These are phyloP conservation scores for Drosophila kikkawai DNA, from an alignment of 1,140 invertebrate species.

Conservation along the genomic window DNA sequence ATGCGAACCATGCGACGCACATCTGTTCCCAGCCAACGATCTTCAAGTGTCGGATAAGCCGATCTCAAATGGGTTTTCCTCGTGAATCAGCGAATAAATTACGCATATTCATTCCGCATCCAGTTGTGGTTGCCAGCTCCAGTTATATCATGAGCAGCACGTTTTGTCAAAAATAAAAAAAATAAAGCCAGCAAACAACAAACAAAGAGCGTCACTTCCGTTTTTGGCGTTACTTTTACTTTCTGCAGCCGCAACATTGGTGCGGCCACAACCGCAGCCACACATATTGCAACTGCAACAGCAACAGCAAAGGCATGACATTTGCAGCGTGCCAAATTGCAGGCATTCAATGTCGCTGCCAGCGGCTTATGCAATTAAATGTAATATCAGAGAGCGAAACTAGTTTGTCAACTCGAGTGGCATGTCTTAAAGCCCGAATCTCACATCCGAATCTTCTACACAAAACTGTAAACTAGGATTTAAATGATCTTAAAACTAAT, in stretches of 20 bases:
- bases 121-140: conserved; percentile 37
- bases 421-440: conserved; percentile 13
- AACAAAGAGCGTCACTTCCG: conserved; percentile 62
- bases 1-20: conserved; percentile 28
- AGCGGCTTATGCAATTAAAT: conserved; percentile 63
- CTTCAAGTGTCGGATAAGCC: conserved; percentile 27
- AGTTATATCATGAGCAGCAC: conserved; percentile 57
- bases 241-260: conserved; percentile 37
- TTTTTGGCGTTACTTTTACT: conserved; percentile 71
- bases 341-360: conserved; percentile 73
- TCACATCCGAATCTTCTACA: conserved; percentile 3
- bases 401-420: conserved; percentile 48
- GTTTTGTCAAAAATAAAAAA: conserved; percentile 44
- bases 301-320: conserved; percentile 69
- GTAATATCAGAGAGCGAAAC: conserved; percentile 49
- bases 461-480: background rate
- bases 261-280: conserved; percentile 16
- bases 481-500: background rate
- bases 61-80: conserved; percentile 54
- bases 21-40: conserved; percentile 9
- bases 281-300: conserved; percentile 23
- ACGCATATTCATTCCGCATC: conserved; percentile 44
- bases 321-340: conserved; percentile 70
- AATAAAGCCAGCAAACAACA: conserved; percentile 17
- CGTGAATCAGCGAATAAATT: conserved; percentile 48